Evolutionary conservation across 2,113 vertebrate species (phyloP), one percentile per base, ranked within the genome.

Genomic region (Spea bombifrons): DNA sequence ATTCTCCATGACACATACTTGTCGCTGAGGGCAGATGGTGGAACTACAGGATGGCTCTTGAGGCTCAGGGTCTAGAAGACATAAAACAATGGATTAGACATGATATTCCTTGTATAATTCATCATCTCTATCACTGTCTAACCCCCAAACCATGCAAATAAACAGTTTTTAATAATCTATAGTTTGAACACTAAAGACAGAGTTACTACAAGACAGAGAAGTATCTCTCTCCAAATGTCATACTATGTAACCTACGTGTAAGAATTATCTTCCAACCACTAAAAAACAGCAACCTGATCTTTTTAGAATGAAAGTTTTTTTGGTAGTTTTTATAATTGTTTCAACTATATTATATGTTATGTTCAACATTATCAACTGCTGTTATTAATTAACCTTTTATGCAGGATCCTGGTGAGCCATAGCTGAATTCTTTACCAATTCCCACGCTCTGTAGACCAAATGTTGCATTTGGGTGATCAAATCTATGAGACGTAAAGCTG

Each of bases 371-470:
- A 30, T 30, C 30, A 30, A 30, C 30, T 30, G 15, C 30, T 55
- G 0, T 52, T 5, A 16, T 5, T 45, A 45, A 13, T 55, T 48
- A 49, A 87, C 84, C 81, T 30, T 5, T 73, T 15, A 81, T 48
- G 2, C 91, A 93, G 67, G 85, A 82, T 71, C 85, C 92, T 15
- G 79, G 59, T 13, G 89, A 55, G 30, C 92, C 92, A 1, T 89
- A 92, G 8, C 89, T 89, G 65, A 88, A 86, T 72, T 67, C 13
- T 1, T 82, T 4, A 7, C 70, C 74, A 49, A 87, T 75, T 12
- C 93, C 91, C 2, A 94, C 70, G 79, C 82, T 86, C 75, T 94
- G 91, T 57, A 94, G 69, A 13, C 82, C 91, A 63, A 94, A 92
- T 13, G 70, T 43, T 4, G 74, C 69, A 57, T 72, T 67, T 0